These are phyloP conservation scores for Pandemis heparana DNA, from an alignment of 2,888 invertebrate genomes.

Conservation along the genomic window DNA sequence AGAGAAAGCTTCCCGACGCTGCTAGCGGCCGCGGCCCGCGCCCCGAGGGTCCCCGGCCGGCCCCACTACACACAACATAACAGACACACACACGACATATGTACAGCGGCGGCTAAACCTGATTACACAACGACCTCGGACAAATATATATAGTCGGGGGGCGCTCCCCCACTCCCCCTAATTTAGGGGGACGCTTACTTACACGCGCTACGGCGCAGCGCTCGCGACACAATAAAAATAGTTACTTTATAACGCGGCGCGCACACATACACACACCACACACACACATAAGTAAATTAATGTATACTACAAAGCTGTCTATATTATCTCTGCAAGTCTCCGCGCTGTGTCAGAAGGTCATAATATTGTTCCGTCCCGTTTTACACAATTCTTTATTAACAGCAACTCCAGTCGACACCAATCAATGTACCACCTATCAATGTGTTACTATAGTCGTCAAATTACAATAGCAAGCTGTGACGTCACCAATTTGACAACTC, in stretches of 20 bases:
- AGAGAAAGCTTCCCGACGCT: background rate
- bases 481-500: no score
- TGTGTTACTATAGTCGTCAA: no score
- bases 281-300: background rate
- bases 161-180: constrained; percentile 12
- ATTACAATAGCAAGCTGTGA: no score
- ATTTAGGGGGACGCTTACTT: constrained; percentile 16
- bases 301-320: background rate
- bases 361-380: no score
- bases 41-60: no score
- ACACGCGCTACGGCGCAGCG: constrained; percentile 26
- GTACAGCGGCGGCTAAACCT: constrained; percentile 22
- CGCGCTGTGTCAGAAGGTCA: no score
- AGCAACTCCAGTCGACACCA: no score
- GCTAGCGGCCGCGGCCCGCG: no score
- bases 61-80: constrained; percentile 32
- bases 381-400: no score
- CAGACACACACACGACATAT: constrained; percentile 38
- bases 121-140: constrained; percentile 2
- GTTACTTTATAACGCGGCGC: constrained; percentile 22
- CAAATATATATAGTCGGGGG: background rate
- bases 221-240: constrained; percentile 35
- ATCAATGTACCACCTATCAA: no score
- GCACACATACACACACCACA: background rate
- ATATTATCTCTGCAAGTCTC: background rate